Percentiles rank a stretch among this genome's conserved stretches.
Conservation (phyloP, 2,113 vertebrate genomes). For the Okapia johnstoni region DNA sequence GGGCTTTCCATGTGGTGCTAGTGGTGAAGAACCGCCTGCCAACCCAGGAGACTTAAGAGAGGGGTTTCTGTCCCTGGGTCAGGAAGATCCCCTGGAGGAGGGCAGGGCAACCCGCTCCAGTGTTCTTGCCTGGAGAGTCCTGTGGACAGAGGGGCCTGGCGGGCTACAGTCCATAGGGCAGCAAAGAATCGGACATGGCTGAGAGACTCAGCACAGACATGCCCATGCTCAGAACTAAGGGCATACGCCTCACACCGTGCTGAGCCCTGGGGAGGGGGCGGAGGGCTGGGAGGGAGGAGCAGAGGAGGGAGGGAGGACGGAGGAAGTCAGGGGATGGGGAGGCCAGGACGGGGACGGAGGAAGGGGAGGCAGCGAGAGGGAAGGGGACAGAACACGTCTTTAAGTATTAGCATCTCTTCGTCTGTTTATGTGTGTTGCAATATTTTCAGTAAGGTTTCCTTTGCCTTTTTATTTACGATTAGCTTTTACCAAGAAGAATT, state of each 20-base stretch:
- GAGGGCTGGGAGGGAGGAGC: fast-evolving
- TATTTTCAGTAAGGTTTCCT: background rate
- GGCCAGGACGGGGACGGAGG: background rate
- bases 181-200: background rate
- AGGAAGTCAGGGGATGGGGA: fast-evolving
- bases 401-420: background rate
- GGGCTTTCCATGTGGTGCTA: background rate
- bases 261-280: fast-evolving
- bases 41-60: background rate
- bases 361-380: background rate
- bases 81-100: background rate
- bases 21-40: background rate
- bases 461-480: background rate
- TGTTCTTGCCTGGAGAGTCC: background rate
- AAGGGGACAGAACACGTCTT: background rate
- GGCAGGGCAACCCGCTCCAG: background rate
- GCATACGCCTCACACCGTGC: background rate
- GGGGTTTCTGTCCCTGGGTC: background rate
- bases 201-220: background rate
- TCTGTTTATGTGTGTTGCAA: background rate
- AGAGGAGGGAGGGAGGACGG: background rate
- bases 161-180: background rate
- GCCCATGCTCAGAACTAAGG: background rate
- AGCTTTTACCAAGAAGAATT: background rate
- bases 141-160: background rate